phyloP scores from a whole-genome alignment of 2,888 invertebrate species.

The Oligia strigilis region DNA sequence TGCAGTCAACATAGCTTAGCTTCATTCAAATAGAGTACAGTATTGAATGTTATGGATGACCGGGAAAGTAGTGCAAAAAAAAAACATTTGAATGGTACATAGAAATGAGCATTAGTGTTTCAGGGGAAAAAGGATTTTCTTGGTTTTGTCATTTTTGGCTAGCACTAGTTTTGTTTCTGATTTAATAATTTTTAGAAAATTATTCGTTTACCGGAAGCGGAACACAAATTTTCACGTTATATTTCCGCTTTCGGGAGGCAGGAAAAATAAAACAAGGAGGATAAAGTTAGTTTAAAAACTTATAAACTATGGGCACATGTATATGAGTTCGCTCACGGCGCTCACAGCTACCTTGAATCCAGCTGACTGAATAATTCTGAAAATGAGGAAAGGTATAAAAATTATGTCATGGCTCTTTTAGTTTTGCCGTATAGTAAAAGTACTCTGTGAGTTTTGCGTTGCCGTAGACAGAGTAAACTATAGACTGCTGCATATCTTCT shows the following conservation, averaged over 20 bases:
- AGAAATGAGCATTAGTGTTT: not conserved
- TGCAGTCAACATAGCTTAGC: conserved; percentile 4
- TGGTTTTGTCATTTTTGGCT: not conserved
- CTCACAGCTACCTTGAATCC: not conserved
- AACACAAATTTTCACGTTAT: conserved; percentile 50
- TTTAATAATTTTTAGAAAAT: not conserved
- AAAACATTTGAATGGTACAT: conserved; percentile 5
- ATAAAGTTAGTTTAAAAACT: not conserved
- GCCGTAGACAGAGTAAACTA: no score
- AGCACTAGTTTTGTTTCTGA: not conserved
- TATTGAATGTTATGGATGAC: conserved; percentile 18
- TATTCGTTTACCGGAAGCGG: conserved; percentile 58
- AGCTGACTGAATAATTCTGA: not conserved
- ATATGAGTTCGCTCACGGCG: not conserved
- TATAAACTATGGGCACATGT: not conserved
- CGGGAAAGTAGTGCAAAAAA: not conserved
- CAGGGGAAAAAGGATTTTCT: not conserved
- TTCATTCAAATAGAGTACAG: conserved; percentile 20
- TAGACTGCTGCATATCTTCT: no score
- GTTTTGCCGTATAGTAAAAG: not conserved
- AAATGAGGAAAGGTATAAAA: not conserved
- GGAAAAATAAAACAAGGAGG: not conserved
- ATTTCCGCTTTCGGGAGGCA: conserved; percentile 38
- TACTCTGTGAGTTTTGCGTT: no score
- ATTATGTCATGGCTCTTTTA: not conserved